Evolutionary conservation across 2,797 vertebrate genomes (phyloP).

Genomic region (Sebastes itinus): DNA sequence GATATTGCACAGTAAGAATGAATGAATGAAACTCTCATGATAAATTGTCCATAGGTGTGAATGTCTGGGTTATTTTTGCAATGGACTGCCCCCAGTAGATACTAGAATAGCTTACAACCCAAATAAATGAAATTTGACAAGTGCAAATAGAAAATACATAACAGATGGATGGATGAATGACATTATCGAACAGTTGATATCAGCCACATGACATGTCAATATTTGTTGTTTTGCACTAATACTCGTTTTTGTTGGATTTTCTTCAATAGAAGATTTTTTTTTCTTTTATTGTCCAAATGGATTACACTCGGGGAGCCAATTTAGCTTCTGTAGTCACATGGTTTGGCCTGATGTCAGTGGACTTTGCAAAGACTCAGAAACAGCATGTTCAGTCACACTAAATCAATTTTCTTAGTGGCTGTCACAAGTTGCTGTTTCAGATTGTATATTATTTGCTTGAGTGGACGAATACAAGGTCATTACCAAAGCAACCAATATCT

Average conservation of each 20-base stretch:
- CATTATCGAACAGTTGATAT: background rate
- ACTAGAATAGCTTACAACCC: background rate
- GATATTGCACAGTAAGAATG: too few relatives aligned
- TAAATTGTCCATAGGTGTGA: background rate
- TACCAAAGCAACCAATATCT: background rate
- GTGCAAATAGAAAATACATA: background rate
- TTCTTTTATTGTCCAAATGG: background rate
- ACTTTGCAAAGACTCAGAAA: background rate
- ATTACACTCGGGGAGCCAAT: background rate
- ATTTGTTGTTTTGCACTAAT: background rate
- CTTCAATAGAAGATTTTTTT: background rate
- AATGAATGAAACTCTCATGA: background rate
- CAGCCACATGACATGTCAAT: background rate
- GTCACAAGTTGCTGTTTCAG: background rate
- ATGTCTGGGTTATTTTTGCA: background rate
- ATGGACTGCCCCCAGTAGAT: background rate
- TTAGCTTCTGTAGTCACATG: background rate
- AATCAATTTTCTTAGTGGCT: background rate
- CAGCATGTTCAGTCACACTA: background rate
- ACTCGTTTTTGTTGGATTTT: background rate
- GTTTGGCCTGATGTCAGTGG: background rate
- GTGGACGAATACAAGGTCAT: background rate
- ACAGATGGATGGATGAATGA: background rate
- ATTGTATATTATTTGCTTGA: background rate
- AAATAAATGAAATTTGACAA: background rate